phyloP scores from a whole-genome alignment of 2,888 invertebrate genomes.

The Hipparchia semele region DNA sequence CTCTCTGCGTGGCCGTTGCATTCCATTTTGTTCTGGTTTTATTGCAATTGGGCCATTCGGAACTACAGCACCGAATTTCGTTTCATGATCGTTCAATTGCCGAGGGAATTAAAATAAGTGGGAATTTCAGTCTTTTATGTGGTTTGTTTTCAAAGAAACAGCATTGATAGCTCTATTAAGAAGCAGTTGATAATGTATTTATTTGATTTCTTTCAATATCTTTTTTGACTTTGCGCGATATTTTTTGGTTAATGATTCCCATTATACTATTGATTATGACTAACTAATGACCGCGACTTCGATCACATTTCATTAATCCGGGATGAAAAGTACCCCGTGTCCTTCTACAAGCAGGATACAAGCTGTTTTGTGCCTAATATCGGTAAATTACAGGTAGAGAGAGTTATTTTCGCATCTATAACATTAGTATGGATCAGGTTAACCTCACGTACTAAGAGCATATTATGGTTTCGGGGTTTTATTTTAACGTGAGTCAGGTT shows the following conservation, averaged over 20 bases:
- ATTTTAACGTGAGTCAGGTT: background rate
- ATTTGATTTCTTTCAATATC: background rate
- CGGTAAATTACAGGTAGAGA: no score
- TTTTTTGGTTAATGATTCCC: background rate
- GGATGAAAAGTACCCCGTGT: no score
- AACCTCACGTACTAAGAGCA: conserved; percentile 1
- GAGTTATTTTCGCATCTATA: no score
- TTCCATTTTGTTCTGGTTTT: conserved; percentile 40
- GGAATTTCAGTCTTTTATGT: background rate
- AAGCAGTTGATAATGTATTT: background rate
- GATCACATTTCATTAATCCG: no score
- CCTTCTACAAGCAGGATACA: no score
- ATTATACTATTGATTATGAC: background rate
- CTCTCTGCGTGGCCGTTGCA: conserved; percentile 41
- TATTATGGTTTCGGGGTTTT: background rate
- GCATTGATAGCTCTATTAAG: background rate
- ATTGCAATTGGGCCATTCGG: conserved; percentile 39
- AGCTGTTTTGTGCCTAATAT: no score
- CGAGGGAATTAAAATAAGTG: conserved; percentile 5
- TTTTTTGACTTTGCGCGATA: background rate
- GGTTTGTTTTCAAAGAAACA: background rate
- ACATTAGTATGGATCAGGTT: no score
- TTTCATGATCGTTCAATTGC: conserved; percentile 21
- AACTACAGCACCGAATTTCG: conserved; percentile 31
- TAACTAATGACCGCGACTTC: no score